Evolutionary conservation across 2,888 invertebrate species (phyloP).

Genomic region (Chrysolina americana): DNA sequence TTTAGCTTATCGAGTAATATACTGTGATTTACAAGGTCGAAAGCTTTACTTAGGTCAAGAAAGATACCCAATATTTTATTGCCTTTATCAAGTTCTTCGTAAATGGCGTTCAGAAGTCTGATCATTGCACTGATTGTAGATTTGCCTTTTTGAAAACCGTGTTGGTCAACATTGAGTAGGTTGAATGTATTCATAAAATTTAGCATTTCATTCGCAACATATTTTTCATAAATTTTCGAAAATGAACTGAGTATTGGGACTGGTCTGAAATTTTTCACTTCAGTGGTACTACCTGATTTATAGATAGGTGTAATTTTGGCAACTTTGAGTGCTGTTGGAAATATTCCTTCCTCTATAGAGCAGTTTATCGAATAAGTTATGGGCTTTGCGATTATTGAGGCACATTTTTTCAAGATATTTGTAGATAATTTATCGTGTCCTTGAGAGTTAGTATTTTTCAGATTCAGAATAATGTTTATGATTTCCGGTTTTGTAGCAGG

Average conservation of each 20-base stretch:
- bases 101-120: neutral
- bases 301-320: neutral
- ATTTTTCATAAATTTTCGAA: constrained; percentile 1
- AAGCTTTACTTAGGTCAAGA: neutral
- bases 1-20: too few relatives aligned
- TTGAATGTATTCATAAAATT: too few relatives aligned
- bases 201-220: too few relatives aligned
- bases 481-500: neutral
- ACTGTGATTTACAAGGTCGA: neutral
- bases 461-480: neutral
- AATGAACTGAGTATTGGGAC: neutral
- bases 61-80: neutral
- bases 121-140: neutral
- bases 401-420: neutral
- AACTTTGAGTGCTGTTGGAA: neutral
- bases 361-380: neutral
- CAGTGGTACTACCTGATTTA: constrained; percentile 7
- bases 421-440: neutral
- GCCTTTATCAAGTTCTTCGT: neutral
- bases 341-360: neutral
- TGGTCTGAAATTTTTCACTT: constrained; percentile 12
- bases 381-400: neutral
- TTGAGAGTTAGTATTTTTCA: neutral
- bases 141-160: too few relatives aligned
- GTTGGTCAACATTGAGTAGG: too few relatives aligned